Evolutionary conservation across 2,797 vertebrate species (phyloP).

Genomic region (Rhynchonycteris naso): DNA sequence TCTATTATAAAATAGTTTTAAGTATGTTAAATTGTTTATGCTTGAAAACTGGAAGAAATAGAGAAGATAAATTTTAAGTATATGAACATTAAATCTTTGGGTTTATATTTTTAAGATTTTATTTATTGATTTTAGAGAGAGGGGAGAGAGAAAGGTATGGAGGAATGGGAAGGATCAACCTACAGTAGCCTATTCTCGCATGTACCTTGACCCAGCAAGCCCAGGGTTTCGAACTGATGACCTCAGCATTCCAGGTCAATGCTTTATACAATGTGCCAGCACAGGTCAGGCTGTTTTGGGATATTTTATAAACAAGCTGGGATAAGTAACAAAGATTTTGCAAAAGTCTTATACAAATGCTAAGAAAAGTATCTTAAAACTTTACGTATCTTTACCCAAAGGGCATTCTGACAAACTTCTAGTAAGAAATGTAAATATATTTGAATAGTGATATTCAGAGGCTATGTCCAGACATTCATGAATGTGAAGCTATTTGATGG

Average conservation of each 20-base stretch:
- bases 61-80: not conserved
- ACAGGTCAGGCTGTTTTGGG: not conserved
- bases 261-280: too few species aligned
- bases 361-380: constrained; percentile 11
- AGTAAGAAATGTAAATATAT: not conserved
- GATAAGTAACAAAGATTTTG: not conserved
- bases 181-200: too few species aligned
- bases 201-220: too few species aligned
- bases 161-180: too few species aligned
- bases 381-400: not conserved
- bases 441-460: not conserved
- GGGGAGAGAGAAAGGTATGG: too few species aligned
- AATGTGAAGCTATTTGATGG: not conserved
- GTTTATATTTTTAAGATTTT: too few species aligned
- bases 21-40: constrained; percentile 1
- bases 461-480: not conserved
- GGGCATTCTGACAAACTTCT: not conserved
- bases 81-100: not conserved
- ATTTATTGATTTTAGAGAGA: too few species aligned
- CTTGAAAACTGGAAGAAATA: not conserved
- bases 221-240: too few species aligned
- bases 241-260: too few species aligned
- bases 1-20: not conserved
- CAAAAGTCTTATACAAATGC: not conserved
- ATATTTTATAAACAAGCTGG: not conserved